Conservation (phyloP, 2,888 invertebrate species). For the Aphrophora alni region DNA sequence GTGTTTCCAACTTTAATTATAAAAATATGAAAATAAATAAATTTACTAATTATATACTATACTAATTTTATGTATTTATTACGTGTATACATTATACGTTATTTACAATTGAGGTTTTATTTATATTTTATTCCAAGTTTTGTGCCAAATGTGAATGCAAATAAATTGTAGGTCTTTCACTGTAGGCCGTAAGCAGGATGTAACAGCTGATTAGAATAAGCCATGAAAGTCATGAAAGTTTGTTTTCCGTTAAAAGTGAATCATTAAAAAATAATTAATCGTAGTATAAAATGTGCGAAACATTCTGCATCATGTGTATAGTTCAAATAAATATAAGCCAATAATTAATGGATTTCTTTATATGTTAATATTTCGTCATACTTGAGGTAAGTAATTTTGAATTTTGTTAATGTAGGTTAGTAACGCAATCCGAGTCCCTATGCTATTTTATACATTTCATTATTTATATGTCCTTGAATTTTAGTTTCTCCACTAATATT, state of each 20-base stretch:
- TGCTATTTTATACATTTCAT: background rate
- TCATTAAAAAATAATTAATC: background rate
- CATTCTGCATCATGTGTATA: background rate
- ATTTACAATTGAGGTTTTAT: too few relatives aligned
- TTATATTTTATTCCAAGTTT: too few relatives aligned
- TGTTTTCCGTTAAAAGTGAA: background rate
- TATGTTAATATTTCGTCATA: background rate
- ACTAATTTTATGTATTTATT: too few relatives aligned
- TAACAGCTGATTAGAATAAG: background rate
- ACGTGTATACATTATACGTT: too few relatives aligned
- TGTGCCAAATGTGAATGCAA: too few relatives aligned
- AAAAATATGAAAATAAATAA: too few relatives aligned
- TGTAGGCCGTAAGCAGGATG: too few relatives aligned
- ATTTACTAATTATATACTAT: too few relatives aligned
- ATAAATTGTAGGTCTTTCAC: too few relatives aligned
- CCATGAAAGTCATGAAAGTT: conserved; percentile 2
- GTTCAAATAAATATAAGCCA: background rate
- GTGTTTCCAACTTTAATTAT: too few relatives aligned
- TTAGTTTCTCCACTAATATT: background rate
- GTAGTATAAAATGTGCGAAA: background rate
- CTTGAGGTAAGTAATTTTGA: background rate
- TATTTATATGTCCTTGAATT: background rate
- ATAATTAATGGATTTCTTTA: background rate
- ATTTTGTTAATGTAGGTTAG: conserved; percentile 3
- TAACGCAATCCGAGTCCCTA: background rate